These are phyloP conservation scores for Drosophila ogumai DNA, from an alignment of 1,140 invertebrate genomes.

Conservation along the genomic window DNA sequence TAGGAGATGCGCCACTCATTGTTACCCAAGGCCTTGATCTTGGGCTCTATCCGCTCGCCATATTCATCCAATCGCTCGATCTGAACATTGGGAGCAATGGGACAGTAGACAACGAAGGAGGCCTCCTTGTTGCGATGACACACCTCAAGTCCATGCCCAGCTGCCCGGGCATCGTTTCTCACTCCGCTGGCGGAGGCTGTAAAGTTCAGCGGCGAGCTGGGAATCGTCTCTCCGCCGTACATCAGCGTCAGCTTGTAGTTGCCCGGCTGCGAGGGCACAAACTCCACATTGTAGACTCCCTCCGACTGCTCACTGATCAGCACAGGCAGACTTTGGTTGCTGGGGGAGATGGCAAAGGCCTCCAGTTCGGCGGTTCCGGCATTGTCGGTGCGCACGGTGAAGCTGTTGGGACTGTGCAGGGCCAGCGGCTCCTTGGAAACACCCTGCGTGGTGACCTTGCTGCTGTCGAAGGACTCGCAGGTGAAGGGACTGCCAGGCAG, in stretches of 20 bases:
- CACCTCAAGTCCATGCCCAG: slow-evolving; percentile 88
- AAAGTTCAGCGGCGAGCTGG: slow-evolving; percentile 88
- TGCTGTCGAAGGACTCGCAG: slow-evolving; percentile 97
- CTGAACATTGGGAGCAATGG: slow-evolving; percentile 87
- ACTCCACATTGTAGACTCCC: slow-evolving; percentile 91
- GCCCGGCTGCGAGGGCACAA: slow-evolving; percentile 94
- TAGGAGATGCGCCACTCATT: slow-evolving; percentile 87
- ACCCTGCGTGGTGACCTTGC: slow-evolving; percentile 90
- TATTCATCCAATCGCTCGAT: slow-evolving; percentile 81
- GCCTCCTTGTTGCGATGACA: slow-evolving; percentile 90
- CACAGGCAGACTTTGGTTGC: slow-evolving; percentile 93
- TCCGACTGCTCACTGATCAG: slow-evolving; percentile 91
- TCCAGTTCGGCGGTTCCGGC: slow-evolving; percentile 96
- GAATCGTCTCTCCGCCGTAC: slow-evolving; percentile 91
- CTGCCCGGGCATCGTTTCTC: slow-evolving; percentile 85
- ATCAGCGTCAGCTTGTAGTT: slow-evolving; percentile 95
- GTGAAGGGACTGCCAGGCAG: slow-evolving; percentile 98
- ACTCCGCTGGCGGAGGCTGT: slow-evolving; percentile 84
- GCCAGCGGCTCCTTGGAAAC: slow-evolving; percentile 92
- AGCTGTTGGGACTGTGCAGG: slow-evolving; percentile 93
- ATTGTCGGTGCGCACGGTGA: slow-evolving; percentile 94
- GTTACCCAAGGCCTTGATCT: slow-evolving; percentile 83
- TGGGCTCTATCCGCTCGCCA: slow-evolving; percentile 83
- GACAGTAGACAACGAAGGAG: slow-evolving; percentile 89
- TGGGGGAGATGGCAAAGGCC: slow-evolving; percentile 94